These are phyloP conservation scores for Corythornis cristatus DNA, from an alignment of 2,113 vertebrate species.

Conservation along the genomic window DNA sequence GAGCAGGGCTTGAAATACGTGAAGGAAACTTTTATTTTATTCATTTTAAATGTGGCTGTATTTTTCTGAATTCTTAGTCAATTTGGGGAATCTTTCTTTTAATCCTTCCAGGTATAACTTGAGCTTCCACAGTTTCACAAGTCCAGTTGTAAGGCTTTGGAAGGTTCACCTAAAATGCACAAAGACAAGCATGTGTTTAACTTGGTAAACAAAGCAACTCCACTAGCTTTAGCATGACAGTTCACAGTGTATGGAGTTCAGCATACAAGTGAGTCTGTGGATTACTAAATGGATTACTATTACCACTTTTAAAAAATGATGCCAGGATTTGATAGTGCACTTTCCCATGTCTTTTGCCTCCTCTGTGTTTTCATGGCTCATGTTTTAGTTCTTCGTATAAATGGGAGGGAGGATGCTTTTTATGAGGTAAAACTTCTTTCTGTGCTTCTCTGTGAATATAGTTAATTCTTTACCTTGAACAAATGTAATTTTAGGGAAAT, in stretches of 20 bases:
- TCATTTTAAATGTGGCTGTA: not conserved
- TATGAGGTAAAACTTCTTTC: not conserved
- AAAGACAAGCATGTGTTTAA: not conserved
- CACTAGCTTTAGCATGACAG: not conserved
- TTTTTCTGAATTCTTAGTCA: not conserved
- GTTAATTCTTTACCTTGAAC: conserved; percentile 31
- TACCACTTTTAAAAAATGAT: not conserved
- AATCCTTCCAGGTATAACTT: not conserved
- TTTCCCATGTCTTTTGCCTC: not conserved
- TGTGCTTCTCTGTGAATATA: not conserved
- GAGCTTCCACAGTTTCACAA: not conserved
- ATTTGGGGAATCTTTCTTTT: not conserved
- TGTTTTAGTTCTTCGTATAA: not conserved
- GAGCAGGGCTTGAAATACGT: not conserved
- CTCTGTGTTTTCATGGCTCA: not conserved
- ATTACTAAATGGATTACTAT: conserved; percentile 2
- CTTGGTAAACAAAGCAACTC: not conserved
- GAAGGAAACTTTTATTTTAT: not conserved
- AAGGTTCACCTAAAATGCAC: not conserved
- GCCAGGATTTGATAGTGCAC: not conserved
- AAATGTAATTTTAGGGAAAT: conserved; percentile 47
- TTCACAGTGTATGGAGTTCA: not conserved
- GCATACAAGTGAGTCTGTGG: not conserved
- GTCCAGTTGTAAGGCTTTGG: not conserved
- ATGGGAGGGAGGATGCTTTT: not conserved